A percentile compares a stretch with the other conserved stretches of the same genome.
phyloP scores from a whole-genome alignment of 2,113 vertebrate genomes.

The Apteryx owenii region DNA sequence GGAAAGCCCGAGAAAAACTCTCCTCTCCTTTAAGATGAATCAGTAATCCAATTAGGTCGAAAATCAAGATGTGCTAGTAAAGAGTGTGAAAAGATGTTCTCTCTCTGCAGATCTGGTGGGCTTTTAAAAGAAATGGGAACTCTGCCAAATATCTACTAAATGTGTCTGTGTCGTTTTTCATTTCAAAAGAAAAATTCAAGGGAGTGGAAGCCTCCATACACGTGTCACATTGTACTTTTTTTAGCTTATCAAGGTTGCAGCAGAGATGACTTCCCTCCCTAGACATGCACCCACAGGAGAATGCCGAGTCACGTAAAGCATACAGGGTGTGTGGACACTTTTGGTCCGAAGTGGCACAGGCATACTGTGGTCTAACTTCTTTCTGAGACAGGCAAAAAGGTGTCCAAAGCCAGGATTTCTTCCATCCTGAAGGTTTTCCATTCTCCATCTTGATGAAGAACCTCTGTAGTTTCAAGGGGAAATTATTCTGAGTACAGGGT shows the following conservation, averaged over 20 bases:
- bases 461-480: not conserved
- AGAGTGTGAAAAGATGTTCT: not conserved
- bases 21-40: not conserved
- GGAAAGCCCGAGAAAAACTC: not conserved
- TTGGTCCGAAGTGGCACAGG: not conserved
- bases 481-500: not conserved
- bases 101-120: not conserved
- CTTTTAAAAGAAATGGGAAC: not conserved
- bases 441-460: not conserved
- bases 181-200: not conserved
- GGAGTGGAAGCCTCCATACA: not conserved
- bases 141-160: not conserved
- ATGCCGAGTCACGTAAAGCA: fast-evolving
- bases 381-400: not conserved
- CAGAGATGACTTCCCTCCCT: not conserved
- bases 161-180: not conserved
- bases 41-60: not conserved
- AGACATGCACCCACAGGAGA: fast-evolving
- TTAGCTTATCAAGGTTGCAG: not conserved
- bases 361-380: fast-evolving
- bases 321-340: fast-evolving
- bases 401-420: not conserved
- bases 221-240: not conserved
- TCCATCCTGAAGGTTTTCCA: not conserved
- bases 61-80: not conserved